These are phyloP conservation scores for Ophioderma brevispina DNA, from an alignment of 35 echinoderm and acorn worm species.

Conservation along the genomic window DNA sequence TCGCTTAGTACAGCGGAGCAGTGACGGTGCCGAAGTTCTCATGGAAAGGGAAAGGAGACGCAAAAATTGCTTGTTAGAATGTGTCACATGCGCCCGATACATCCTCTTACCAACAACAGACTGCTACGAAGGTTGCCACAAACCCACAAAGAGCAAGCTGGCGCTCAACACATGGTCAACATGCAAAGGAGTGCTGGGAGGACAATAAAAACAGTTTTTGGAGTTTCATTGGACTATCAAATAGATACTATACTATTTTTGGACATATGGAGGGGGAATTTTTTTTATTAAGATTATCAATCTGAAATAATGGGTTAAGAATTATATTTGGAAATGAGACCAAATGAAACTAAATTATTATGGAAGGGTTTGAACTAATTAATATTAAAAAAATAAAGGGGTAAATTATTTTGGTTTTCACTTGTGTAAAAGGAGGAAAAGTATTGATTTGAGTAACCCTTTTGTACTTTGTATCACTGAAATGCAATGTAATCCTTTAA, in stretches of 20 bases:
- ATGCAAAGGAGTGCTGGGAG: not conserved
- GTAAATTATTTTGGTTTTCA: not conserved
- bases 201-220: not conserved
- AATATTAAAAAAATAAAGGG: not conserved
- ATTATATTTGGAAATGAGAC: no score
- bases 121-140: not conserved
- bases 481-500: not conserved
- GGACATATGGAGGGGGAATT: not conserved
- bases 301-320: no score
- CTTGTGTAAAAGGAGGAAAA: not conserved
- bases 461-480: constrained; percentile 7
- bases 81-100: not conserved
- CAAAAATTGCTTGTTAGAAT: not conserved
- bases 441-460: not conserved
- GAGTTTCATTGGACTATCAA: not conserved
- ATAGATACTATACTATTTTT: not conserved
- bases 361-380: not conserved
- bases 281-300: no score
- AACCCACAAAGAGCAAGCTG: not conserved
- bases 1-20: not conserved
- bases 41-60: not conserved
- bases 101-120: not conserved
- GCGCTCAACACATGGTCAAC: not conserved
- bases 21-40: not conserved
- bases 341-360: not conserved